These are phyloP conservation scores for Temnothorax curvispinosus DNA, from an alignment of 1,140 invertebrate genomes.

Conservation along the genomic window DNA sequence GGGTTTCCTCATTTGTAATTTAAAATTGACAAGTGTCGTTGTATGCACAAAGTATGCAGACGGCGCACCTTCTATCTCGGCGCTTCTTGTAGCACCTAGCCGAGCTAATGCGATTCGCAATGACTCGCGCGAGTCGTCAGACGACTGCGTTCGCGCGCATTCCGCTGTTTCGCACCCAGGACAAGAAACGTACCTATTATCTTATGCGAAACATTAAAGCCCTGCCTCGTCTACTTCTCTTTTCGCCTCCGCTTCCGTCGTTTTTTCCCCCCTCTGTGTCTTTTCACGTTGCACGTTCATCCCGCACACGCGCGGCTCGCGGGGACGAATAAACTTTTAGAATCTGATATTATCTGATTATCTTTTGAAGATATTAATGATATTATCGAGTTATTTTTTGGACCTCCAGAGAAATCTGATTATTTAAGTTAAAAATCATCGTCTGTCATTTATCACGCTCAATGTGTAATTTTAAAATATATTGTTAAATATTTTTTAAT, in stretches of 20 bases:
- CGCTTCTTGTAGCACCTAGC: not conserved
- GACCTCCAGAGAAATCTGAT: not conserved
- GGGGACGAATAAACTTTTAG: not conserved
- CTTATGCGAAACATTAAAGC: conserved; percentile 53
- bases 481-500: not conserved
- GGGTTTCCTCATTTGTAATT: conserved; percentile 56
- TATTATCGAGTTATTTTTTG: not conserved
- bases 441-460: not conserved
- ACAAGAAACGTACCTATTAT: conserved; percentile 54
- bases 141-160: conserved; percentile 25
- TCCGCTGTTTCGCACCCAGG: conserved; percentile 33
- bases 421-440: not conserved
- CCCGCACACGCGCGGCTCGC: not conserved
- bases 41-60: conserved; percentile 35
- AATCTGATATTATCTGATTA: not conserved
- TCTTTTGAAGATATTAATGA: not conserved
- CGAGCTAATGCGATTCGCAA: conserved; percentile 51
- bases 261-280: not conserved
- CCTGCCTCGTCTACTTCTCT: not conserved
- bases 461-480: not conserved
- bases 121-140: conserved; percentile 29
- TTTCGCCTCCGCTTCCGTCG: not conserved
- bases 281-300: not conserved
- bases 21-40: conserved; percentile 59
- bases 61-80: conserved; percentile 32